Base-by-base conservation (phyloP, 2,113 vertebrate genomes). In the Microtus ochrogaster region DNA sequence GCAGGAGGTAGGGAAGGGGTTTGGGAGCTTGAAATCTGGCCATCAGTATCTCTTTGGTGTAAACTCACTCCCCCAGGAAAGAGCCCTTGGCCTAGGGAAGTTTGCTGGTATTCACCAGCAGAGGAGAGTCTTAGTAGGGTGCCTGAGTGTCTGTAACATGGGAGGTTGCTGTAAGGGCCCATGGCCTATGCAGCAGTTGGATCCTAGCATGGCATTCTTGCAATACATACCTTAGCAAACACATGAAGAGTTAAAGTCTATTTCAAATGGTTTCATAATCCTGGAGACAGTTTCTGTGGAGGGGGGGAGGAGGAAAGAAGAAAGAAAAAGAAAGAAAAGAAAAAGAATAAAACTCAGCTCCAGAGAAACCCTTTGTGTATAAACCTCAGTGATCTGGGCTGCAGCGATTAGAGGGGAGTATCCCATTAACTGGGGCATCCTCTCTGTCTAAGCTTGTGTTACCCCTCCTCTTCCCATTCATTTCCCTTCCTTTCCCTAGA, bases 231-330 rank as follows among this genome's bases (percentile, higher is more conserved):
- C 84, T 92, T 88, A 63, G 66, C n/a, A 86, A 91, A 26, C 58
- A 92, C 70, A 22, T 28, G n/a, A 85, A 77, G 47, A 70, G 1
- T 17, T 58, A 58, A 58, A 58, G 55, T 5, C 52, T 58, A 12
- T 44, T 33, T 65, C 33, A 95, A 92, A n/a, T 94, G 28, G 16
- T 92, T 91, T 92, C 55, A 72, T 70, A 89, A 87, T 39, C 14
- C 61, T 58, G 22, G 19, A 39, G 41, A 47, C 95, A 72, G 17
- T 73, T 84, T 90, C 47, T 81, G 63, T 58, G 19, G 55, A 4
- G 55, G 19, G 17, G 55, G 4, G 0, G 1, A 4, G 19, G 19
- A 19, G 19, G 55, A 21, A 58, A 58, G 55, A 21, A 58, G 19
- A 58, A 58, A 58, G 17, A 58, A 58, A 21, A 58, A 58, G 55